Evolutionary conservation across 2,888 invertebrate species (phyloP).

Genomic region (Baronia brevicornis): DNA sequence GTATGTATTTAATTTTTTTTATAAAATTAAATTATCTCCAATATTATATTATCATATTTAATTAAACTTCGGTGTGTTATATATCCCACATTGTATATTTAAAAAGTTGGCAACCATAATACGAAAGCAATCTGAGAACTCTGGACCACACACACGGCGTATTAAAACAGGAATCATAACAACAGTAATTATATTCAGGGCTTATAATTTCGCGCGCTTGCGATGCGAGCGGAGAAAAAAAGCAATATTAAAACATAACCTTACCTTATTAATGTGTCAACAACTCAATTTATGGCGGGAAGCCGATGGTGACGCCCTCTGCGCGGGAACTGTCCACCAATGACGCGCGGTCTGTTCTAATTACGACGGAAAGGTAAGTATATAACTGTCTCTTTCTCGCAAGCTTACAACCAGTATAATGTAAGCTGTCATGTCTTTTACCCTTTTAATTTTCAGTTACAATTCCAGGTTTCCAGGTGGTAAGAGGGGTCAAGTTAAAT

Average conservation of each 20-base stretch:
- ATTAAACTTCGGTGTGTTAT: neutral
- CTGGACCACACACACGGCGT: slow-evolving; percentile 67
- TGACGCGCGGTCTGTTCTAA: slow-evolving; percentile 34
- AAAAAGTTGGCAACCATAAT: slow-evolving; percentile 8
- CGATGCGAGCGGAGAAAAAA: slow-evolving; percentile 42
- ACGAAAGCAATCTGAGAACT: slow-evolving; percentile 30
- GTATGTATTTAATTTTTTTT: no score
- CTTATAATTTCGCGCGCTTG: slow-evolving; percentile 69
- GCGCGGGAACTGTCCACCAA: slow-evolving; percentile 52
- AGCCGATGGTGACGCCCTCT: slow-evolving; percentile 61
- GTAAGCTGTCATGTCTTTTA: slow-evolving; percentile 8
- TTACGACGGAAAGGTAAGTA: slow-evolving; percentile 18
- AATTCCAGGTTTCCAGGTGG: slow-evolving; percentile 14
- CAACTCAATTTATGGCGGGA: slow-evolving; percentile 76
- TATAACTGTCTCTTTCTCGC: slow-evolving; percentile 40
- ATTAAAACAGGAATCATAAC: slow-evolving; percentile 64
- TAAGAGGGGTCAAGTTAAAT: slow-evolving; percentile 21
- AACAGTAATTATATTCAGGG: slow-evolving; percentile 64
- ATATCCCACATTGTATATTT: neutral
- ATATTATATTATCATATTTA: no score
- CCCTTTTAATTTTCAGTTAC: slow-evolving; percentile 8
- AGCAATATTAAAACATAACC: slow-evolving; percentile 70
- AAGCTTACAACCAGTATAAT: slow-evolving; percentile 11
- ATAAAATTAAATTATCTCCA: no score
- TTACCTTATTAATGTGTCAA: slow-evolving; percentile 73